Conservation (phyloP, 2,113 vertebrate species). For the Caretta caretta region DNA sequence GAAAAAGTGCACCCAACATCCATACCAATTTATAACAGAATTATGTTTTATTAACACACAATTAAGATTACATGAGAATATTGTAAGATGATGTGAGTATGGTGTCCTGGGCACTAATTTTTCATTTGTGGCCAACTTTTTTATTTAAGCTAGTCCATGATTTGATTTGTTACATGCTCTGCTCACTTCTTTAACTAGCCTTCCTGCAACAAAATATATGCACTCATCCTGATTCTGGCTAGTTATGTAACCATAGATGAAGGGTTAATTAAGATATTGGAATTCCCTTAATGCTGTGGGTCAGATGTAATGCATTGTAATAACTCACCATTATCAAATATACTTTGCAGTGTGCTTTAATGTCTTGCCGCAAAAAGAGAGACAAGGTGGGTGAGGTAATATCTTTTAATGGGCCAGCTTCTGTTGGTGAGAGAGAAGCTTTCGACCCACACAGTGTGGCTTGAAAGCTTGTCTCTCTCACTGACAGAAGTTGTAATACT, state of each 20-base stretch:
- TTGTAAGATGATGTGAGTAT: background rate
- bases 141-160: background rate
- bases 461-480: background rate
- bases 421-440: background rate
- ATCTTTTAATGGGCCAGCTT: background rate
- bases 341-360: background rate
- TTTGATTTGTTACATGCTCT: background rate
- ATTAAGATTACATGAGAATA: background rate
- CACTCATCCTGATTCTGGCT: background rate
- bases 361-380: background rate
- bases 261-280: slow-evolving; percentile 18
- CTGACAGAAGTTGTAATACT: too few relatives aligned
- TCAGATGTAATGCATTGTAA: slow-evolving; percentile 4
- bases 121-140: background rate
- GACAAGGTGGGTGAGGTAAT: background rate
- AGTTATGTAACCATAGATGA: slow-evolving; percentile 13
- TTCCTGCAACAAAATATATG: background rate
- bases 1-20: background rate
- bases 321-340: slow-evolving; percentile 32
- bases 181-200: background rate
- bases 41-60: background rate
- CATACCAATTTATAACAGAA: background rate
- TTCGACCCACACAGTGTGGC: background rate
- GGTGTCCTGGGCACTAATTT: background rate
- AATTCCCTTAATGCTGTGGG: background rate